Evolutionary conservation across 1,140 invertebrate species (phyloP).

Genomic region (Drosophila santomea): DNA sequence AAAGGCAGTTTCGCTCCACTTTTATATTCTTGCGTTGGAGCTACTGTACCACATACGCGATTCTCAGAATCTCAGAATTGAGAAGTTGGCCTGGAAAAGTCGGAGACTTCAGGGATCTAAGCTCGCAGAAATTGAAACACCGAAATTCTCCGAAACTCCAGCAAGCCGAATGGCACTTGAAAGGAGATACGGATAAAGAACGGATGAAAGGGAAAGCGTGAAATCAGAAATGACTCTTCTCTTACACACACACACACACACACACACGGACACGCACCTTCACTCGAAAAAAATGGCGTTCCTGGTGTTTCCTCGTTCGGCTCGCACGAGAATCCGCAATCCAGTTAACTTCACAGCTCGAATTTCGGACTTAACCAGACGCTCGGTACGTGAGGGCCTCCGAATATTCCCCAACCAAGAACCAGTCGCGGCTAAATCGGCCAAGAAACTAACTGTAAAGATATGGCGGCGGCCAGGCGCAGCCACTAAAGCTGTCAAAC

Average conservation of each 20-base stretch:
- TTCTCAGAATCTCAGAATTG: too few relatives aligned
- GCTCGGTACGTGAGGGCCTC: neutral
- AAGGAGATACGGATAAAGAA: neutral
- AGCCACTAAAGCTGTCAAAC: neutral
- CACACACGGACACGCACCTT: neutral
- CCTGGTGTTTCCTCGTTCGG: neutral
- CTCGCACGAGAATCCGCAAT: constrained; percentile 1
- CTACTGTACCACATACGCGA: too few relatives aligned
- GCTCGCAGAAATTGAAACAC: too few relatives aligned
- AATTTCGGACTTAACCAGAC: neutral
- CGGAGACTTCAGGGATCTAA: neutral
- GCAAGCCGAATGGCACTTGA: too few relatives aligned
- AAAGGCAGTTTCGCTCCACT: too few relatives aligned
- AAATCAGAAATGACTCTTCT: neutral
- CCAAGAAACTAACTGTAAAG: constrained; percentile 1
- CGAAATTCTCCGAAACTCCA: neutral
- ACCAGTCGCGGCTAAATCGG: neutral
- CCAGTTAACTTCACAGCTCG: neutral
- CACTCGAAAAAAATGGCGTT: constrained; percentile 4
- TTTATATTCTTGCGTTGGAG: too few relatives aligned
- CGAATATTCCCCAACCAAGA: neutral
- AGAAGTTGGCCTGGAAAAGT: neutral
- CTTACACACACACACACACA: neutral
- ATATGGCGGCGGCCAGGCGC: neutral
- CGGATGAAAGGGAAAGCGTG: neutral